Percentiles rank a stretch among this genome's conserved stretches.
Evolutionary conservation across 1,140 invertebrate genomes (phyloP).

Genomic region (Drosophila mayri): DNA sequence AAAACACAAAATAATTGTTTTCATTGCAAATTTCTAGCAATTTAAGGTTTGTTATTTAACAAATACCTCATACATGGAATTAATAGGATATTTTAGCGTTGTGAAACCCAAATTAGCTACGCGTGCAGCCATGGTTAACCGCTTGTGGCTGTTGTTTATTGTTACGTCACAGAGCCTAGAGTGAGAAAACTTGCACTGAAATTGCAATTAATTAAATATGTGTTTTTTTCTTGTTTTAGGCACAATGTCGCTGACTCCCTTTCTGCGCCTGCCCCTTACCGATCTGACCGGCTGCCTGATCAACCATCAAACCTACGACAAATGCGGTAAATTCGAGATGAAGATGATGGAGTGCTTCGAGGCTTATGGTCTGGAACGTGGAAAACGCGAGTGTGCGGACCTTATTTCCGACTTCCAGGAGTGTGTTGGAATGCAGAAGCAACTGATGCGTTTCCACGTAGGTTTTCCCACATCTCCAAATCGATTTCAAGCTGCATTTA

Average conservation of each 20-base stretch:
- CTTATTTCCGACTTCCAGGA: constrained; percentile 89
- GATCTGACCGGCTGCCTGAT: constrained; percentile 88
- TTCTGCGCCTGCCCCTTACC: constrained; percentile 88
- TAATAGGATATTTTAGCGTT: not conserved
- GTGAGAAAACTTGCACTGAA: not conserved
- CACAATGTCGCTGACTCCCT: constrained; percentile 86
- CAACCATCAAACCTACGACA: constrained; percentile 87
- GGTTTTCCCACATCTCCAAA: constrained; percentile 9
- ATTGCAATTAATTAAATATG: not conserved
- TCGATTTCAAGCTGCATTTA: constrained; percentile 6
- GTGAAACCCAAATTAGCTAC: not conserved
- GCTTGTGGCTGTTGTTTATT: constrained; percentile 45
- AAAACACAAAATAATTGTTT: constrained; percentile 47
- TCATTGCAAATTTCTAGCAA: constrained; percentile 36
- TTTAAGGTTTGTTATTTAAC: constrained; percentile 41
- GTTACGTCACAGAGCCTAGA: constrained; percentile 69
- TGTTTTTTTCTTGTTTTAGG: constrained; percentile 2
- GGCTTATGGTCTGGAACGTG: constrained; percentile 89
- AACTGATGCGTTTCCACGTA: constrained; percentile 86
- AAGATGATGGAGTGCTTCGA: constrained; percentile 90
- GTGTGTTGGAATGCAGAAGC: constrained; percentile 87
- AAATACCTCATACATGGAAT: too few species aligned
- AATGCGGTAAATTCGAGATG: constrained; percentile 89
- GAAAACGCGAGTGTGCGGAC: constrained; percentile 86
- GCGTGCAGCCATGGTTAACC: not conserved